phyloP scores from a whole-genome alignment of 1,140 invertebrate species.

The Hyles euphorbiae region DNA sequence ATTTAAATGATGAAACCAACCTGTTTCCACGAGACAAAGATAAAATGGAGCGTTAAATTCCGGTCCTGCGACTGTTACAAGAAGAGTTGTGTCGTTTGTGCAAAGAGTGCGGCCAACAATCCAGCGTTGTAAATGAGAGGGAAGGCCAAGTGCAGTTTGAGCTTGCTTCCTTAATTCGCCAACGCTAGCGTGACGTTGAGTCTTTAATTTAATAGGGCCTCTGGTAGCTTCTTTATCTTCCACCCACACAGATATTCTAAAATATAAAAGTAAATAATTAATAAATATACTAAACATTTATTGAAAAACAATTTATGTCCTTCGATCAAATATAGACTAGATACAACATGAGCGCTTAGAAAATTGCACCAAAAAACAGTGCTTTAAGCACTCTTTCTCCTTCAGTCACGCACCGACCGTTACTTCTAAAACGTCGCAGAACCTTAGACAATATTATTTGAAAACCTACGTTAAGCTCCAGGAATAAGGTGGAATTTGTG shows the following conservation, averaged over 20 bases:
- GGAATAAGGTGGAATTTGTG: too few species aligned
- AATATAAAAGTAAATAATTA: conserved; percentile 10
- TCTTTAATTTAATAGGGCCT: conserved; percentile 43
- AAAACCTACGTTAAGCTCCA: too few species aligned
- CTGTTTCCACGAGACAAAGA: conserved; percentile 56
- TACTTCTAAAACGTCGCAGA: too few species aligned
- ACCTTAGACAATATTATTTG: too few species aligned
- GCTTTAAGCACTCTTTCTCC: too few species aligned
- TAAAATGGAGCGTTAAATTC: conserved; percentile 60
- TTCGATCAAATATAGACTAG: too few species aligned
- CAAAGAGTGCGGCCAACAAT: conserved; percentile 56
- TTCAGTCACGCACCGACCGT: too few species aligned
- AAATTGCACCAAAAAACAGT: too few species aligned
- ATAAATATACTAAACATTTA: neutral
- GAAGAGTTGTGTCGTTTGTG: conserved; percentile 37
- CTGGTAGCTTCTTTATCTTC: conserved; percentile 60
- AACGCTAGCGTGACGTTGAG: conserved; percentile 34
- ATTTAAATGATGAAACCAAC: conserved; percentile 25
- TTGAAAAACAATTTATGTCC: too few species aligned
- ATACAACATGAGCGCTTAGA: too few species aligned
- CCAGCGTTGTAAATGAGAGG: conserved; percentile 69
- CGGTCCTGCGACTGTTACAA: conserved; percentile 42
- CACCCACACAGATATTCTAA: conserved; percentile 57
- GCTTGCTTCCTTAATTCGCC: conserved; percentile 45
- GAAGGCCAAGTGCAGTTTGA: conserved; percentile 38